Base-by-base conservation (phyloP, 2,888 invertebrate genomes). In the Cheilosia urbana region DNA sequence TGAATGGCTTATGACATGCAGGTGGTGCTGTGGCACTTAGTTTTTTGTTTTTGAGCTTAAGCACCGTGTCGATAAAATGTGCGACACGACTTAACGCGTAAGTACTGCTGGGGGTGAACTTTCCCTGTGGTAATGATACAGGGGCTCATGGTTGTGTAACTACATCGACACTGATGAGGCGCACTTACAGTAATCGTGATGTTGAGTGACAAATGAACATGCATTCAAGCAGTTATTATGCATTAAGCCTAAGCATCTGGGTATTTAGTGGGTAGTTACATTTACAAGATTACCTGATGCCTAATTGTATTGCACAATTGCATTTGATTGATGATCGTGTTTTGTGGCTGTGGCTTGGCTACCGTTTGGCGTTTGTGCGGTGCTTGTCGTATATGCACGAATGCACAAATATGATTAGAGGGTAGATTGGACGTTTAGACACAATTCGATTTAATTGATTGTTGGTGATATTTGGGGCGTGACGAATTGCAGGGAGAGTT, bases 1-100 rank as follows among this genome's bases (percentile, higher is more conserved):
- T 30, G 21, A 78, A 73, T 73, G 57, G 49, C 68, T 63, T 11
- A 11, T 55, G 37, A 21, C 83, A 83, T 83, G 83, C 83, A 83
- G 66, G 58, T 17, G 71, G 34, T 73, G 62, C 69, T 40, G 34
- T 53, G 27, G 30, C 60, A 27, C 27, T 27, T 27, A 27, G 30
- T n/a, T 62, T 60, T 45, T 40, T 63, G 15, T 27, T 55, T 47
- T 13, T 27, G 19, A 21, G n/a, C 51, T 17, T 15, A 71, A 72
- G 57, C 45, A 80, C 62, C 47, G 19, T 49, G 17, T 24, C 6
- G 51, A 24, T 66, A 19, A 6, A 37, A 13, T 45, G 68, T 62
- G 51, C 58, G 45, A 72, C 66, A 68, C 24, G 37, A 57, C 17
- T 69, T 51, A 30, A 63, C 63, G 75, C 63, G 75, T 81, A 62